Evolutionary conservation across 2,113 vertebrate species (phyloP).

Genomic region (Pygoscelis adeliae): DNA sequence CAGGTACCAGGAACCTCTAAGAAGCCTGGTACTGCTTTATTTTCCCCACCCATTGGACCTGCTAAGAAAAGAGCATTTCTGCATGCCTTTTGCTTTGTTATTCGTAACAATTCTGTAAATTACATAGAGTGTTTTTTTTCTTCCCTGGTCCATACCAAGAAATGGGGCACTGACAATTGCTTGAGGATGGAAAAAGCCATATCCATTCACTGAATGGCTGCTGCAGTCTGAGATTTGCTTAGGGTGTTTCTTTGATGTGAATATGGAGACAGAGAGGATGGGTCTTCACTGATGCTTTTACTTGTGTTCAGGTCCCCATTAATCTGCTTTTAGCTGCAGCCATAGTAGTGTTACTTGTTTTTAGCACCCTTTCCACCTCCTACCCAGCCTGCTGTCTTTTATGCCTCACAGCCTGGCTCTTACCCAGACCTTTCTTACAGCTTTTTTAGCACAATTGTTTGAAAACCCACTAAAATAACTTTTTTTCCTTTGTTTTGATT

Average conservation of each 20-base stretch:
- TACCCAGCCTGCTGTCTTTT: not conserved
- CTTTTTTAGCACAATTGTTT: not conserved
- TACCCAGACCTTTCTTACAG: not conserved
- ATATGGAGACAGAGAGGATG: rapidly evolving
- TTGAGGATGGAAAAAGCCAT: not conserved
- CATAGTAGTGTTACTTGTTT: rapidly evolving
- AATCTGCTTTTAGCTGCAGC: not conserved
- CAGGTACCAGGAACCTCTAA: not conserved
- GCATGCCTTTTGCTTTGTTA: not conserved
- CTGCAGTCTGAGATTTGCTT: not conserved
- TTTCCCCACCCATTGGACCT: not conserved
- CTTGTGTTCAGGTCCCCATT: not conserved
- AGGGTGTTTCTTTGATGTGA: not conserved
- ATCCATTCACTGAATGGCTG: not conserved
- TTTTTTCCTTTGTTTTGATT: not conserved
- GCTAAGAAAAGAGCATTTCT: not conserved
- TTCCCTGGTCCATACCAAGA: not conserved
- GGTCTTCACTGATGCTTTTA: not conserved
- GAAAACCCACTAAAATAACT: not conserved
- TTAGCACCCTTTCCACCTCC: not conserved
- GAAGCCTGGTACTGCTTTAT: not conserved
- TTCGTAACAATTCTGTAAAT: not conserved
- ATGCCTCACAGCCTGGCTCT: not conserved
- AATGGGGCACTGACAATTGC: too few species aligned
- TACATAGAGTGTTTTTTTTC: too few species aligned